Evolutionary conservation across 2,113 vertebrate genomes (phyloP), one percentile per base, ranked within the genome.

Genomic region (Cathartes aura): DNA sequence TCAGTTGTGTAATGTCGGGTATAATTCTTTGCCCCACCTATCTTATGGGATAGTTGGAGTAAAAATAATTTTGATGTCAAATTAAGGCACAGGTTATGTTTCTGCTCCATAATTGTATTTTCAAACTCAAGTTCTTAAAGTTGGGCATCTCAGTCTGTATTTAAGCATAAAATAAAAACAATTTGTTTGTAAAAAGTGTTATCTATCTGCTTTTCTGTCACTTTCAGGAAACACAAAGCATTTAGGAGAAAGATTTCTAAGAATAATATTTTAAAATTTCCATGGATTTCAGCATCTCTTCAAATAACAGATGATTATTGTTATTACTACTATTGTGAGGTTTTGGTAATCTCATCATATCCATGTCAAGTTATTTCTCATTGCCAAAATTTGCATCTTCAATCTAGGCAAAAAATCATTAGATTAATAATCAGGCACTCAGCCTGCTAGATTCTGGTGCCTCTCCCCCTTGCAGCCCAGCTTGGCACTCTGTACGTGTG

Each of bases 321-420:
- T 64, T 75, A 92, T 82, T 96, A 70, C 40, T 75, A 71, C 58
- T 52, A 36, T 23, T 32, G 11, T 34, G 74, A 91, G 74, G 81
- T 91, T 96, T 93, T 29, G 50, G 74, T 90, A 95, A 91, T 94
- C 75, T 93, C 93, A 20, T 93, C 73, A 95, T 73, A 88, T 52
- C 71, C 32, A 80, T 6, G 67, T 88, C 23, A 74, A 90, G 34
- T 52, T 62, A 85, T 67, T 92, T 59, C 86, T 86, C 68, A 16
- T 60, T 71, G 63, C 50, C 52, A 86, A 67, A 83, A 80, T 92
- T 63, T 93, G 50, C 63, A 67, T 93, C 62, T 85, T 90, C 27
- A 22, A 30, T 73, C 58, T 85, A 50, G 48, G 48, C 56, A 90
- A 91, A 93, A 68, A 82, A 47, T 70, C 38, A 66, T 86, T 55